These are phyloP conservation scores for Acestrorhynchus altus DNA, from an alignment of 2,797 vertebrate species.

Conservation along the genomic window DNA sequence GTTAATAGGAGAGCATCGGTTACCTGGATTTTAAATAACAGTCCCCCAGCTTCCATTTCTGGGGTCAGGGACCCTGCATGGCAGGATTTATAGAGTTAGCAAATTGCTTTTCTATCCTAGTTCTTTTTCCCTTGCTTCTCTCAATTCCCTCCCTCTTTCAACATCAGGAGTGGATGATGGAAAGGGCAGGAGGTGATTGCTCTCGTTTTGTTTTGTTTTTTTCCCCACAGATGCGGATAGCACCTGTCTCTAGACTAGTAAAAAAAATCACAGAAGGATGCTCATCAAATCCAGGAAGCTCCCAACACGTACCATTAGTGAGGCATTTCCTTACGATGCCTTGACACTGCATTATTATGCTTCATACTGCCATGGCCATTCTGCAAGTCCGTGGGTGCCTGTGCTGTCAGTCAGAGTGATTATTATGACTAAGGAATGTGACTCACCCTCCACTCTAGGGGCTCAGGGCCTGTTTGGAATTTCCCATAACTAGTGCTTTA, in stretches of 20 bases:
- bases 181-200: conserved; percentile 51
- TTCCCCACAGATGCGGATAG: conserved; percentile 52
- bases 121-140: conserved; percentile 64
- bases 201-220: conserved; percentile 50
- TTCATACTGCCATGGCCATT: conserved; percentile 62
- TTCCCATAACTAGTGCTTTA: conserved; percentile 21
- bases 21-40: conserved; percentile 80
- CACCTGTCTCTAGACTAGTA: conserved; percentile 65
- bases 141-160: conserved; percentile 58
- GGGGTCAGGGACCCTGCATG: conserved; percentile 62
- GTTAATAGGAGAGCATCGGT: conserved; percentile 76
- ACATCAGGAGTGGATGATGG: conserved; percentile 62
- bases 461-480: conserved; percentile 16
- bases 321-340: conserved; percentile 31
- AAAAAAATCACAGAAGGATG: conserved; percentile 53
- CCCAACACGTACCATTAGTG: conserved; percentile 26
- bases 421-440: conserved; percentile 43
- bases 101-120: conserved; percentile 77
- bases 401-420: conserved; percentile 54
- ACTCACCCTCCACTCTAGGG: conserved; percentile 15
- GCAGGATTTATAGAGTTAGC: conserved; percentile 75
- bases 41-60: conserved; percentile 65
- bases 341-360: conserved; percentile 62
- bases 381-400: conserved; percentile 52
- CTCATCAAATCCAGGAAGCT: conserved; percentile 61